phyloP scores from a whole-genome alignment of 2,113 vertebrate genomes.

The Orientallactaga bullata region DNA sequence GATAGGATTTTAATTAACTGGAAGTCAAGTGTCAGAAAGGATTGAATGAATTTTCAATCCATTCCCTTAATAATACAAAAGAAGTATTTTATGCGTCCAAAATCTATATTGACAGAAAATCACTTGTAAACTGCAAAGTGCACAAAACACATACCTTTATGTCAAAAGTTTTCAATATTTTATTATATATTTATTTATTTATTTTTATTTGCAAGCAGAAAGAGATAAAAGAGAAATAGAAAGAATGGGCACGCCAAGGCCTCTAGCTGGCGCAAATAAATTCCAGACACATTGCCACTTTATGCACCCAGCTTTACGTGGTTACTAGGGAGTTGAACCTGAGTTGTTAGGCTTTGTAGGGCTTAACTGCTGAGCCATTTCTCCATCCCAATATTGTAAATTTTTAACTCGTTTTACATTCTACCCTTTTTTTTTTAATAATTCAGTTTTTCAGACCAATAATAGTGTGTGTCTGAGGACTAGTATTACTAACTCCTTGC shows the following conservation, averaged over 20 bases:
- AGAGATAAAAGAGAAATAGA: too few species aligned
- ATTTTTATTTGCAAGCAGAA: too few species aligned
- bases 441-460: conserved; percentile 43
- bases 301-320: too few species aligned
- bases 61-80: conserved; percentile 20
- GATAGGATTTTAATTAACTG: conserved; percentile 51
- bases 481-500: neutral
- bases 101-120: conserved; percentile 1
- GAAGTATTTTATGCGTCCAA: conserved; percentile 51
- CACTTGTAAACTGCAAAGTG: neutral
- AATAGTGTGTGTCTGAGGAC: conserved; percentile 1
- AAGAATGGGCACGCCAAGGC: too few species aligned
- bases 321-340: too few species aligned
- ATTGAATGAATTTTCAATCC: conserved; percentile 43
- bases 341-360: too few species aligned
- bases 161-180: neutral
- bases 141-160: neutral
- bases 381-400: too few species aligned
- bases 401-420: conserved; percentile 4
- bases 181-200: neutral
- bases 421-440: neutral
- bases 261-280: too few species aligned
- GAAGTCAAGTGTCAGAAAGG: neutral
- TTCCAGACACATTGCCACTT: too few species aligned
- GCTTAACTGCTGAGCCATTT: too few species aligned